A percentile compares a stretch with the other conserved stretches of the same genome.
Evolutionary conservation across 2,888 invertebrate genomes (phyloP).

Genomic region (Sminthurinus aureus): DNA sequence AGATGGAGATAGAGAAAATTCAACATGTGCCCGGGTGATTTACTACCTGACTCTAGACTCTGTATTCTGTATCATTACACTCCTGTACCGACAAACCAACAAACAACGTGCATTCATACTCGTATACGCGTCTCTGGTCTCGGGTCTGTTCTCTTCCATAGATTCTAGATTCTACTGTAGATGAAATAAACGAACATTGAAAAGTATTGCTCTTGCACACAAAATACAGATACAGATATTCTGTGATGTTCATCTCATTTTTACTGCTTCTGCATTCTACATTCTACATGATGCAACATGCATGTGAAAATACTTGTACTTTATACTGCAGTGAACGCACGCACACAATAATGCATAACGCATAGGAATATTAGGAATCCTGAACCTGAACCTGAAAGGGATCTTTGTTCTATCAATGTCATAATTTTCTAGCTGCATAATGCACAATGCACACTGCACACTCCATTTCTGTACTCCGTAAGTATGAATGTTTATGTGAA

Average conservation of each 20-base stretch:
- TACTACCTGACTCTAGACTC: conserved; percentile 29
- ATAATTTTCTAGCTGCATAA: conserved; percentile 46
- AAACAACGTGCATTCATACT: background rate
- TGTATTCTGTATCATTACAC: no score
- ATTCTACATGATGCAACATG: no score
- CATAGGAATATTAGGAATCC: no score
- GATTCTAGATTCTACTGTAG: background rate
- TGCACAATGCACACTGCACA: conserved; percentile 17
- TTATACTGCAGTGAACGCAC: no score
- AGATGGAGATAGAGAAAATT: conserved; percentile 28
- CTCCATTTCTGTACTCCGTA: conserved; percentile 28
- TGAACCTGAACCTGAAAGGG: conserved; percentile 36
- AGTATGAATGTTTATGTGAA: no score
- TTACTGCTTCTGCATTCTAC: background rate
- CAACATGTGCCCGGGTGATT: conserved; percentile 37
- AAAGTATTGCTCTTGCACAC: background rate
- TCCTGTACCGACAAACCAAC: background rate
- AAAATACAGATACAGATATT: background rate
- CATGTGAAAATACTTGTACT: no score
- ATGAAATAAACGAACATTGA: background rate
- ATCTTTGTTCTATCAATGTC: conserved; percentile 50
- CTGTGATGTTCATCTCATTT: background rate
- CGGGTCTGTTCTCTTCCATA: background rate
- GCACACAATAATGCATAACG: no score
- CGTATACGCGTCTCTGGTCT: no score